A percentile compares a stretch with the other conserved stretches of the same genome.
phyloP scores from a whole-genome alignment of 2,113 vertebrate genomes.

The Kryptolebias marmoratus region DNA sequence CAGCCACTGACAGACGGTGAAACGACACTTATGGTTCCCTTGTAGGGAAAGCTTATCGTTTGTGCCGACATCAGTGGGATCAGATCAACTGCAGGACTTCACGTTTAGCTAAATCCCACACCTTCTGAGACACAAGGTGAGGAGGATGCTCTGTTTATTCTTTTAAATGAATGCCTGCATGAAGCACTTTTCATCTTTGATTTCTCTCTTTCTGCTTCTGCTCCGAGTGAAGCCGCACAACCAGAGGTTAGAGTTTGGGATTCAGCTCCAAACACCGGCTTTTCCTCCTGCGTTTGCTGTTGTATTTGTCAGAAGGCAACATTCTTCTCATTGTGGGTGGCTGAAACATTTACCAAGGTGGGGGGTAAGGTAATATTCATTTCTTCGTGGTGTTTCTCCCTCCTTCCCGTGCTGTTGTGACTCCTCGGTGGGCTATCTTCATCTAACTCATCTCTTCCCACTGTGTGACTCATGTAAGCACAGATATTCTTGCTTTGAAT shows the following conservation, averaged over 20 bases:
- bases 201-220: too few species aligned
- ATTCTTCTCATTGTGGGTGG: not conserved
- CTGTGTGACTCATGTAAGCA: constrained; percentile 67
- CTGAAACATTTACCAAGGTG: not conserved
- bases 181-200: too few species aligned
- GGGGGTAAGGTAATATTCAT: not conserved
- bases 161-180: too few species aligned
- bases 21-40: too few species aligned
- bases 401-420: constrained; percentile 29
- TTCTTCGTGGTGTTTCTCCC: constrained; percentile 4
- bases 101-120: too few species aligned
- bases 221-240: not conserved
- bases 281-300: not conserved
- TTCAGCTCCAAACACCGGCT: not conserved
- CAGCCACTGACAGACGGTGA: too few species aligned
- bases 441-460: constrained; percentile 41
- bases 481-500: constrained; percentile 15
- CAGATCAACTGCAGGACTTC: too few species aligned
- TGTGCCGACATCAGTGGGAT: too few species aligned
- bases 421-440: constrained; percentile 61
- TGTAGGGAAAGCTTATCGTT: too few species aligned
- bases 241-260: not conserved
- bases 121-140: too few species aligned
- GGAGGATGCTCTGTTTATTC: too few species aligned
- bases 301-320: too few species aligned